Evolutionary conservation across 92 coral and sea anemone species (phyloP), one percentile per base, ranked within the genome.

Genomic region (Meandrina meandrites): DNA sequence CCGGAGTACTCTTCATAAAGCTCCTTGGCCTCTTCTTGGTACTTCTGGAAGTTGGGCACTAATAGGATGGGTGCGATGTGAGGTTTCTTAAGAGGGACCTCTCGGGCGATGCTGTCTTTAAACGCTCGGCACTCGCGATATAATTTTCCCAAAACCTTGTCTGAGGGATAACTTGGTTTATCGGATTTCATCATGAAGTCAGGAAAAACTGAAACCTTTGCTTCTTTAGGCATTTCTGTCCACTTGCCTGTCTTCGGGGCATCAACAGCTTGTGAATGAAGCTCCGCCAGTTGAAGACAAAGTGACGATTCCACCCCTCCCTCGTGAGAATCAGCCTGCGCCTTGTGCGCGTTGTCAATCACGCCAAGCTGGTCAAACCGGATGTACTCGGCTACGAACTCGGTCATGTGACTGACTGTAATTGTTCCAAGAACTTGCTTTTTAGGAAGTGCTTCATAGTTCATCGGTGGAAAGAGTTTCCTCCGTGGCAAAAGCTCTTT

Each of bases 261-360:
- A 60, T 97, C 99, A 7, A 97, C 99, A 22, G 99, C 99, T 54
- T 82, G 57, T 19, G 98, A 93, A 71, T 97, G 99, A 16, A 90
- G 86, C 82, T 95, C 93, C 5, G 99, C 99, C 7, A 97, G 75
- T 60, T 82, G 4, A 51, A 97, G 94, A 85, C 99, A 97, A 37
- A 82, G 80, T 5, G 89, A 72, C 16, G 97, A 92, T 64, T 95
- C 98, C 1, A 97, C 96, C 27, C 99, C 98, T 28, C 86, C 53
- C 10, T 94, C 90, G 79, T 84, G 60, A 24, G 15, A 54, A 79
- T 97, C 99, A 5, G 99, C 99, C 21, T 89, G 96, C 1, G 96
- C 99, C 76, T 97, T 97, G 91, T 97, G 99, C 1, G 99, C 96
- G 78, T 95, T 97, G 80, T 97, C 99, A 76, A 97, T 97, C 78